phyloP scores from a whole-genome alignment of 1,140 invertebrate species.

The Thaumetopoea pityocampa region DNA sequence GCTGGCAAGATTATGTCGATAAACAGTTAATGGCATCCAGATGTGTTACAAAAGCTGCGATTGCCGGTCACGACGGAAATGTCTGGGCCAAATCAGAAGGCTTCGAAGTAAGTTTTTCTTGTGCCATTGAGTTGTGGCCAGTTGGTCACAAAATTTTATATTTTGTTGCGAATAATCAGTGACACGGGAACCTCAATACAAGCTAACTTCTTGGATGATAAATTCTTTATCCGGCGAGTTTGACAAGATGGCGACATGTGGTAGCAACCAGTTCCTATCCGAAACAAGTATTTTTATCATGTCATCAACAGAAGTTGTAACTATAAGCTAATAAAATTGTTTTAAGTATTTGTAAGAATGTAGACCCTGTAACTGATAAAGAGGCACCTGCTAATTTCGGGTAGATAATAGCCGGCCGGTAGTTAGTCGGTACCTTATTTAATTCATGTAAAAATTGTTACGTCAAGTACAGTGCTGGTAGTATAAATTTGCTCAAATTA shows the following conservation, averaged over 20 bases:
- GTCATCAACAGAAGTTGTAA: slow-evolving; percentile 2
- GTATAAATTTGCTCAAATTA: no score
- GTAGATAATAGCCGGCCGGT: slow-evolving; percentile 48
- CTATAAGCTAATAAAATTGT: no score
- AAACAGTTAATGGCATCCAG: slow-evolving; percentile 95
- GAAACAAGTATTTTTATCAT: slow-evolving; percentile 26
- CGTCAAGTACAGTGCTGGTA: no score
- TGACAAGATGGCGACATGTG: slow-evolving; percentile 77
- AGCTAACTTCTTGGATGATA: slow-evolving; percentile 41
- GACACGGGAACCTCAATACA: slow-evolving; percentile 1
- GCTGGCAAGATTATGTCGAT: slow-evolving; percentile 98
- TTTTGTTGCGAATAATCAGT: slow-evolving; percentile 24
- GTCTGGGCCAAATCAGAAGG: slow-evolving; percentile 95
- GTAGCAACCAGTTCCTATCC: slow-evolving; percentile 48
- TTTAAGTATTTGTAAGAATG: no score
- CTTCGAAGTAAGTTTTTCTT: slow-evolving; percentile 88
- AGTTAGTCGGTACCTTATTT: no score
- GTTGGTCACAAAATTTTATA: slow-evolving; percentile 33
- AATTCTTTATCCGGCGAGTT: slow-evolving; percentile 59
- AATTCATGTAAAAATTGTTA: no score
- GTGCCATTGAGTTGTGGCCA: slow-evolving; percentile 29
- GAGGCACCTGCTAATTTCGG: no score
- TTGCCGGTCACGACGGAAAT: slow-evolving; percentile 95
- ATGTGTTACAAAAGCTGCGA: slow-evolving; percentile 94
- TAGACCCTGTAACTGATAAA: no score